phyloP scores from a whole-genome alignment of 2,113 vertebrate genomes.

The Brachyhypopomus occidentalis region DNA sequence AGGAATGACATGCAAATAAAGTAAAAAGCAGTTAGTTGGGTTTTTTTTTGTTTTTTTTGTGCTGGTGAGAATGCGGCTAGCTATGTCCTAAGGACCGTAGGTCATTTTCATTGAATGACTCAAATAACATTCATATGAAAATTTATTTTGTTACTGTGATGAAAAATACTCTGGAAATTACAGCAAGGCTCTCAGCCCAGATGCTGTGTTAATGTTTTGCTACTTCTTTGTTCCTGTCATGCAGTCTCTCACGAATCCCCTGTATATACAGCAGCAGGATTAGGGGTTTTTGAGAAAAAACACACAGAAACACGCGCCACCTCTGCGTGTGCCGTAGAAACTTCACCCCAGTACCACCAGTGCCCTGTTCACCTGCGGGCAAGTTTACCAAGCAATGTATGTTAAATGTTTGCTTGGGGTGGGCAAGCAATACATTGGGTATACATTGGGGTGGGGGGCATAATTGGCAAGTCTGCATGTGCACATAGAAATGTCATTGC shows the following conservation, averaged over 20 bases:
- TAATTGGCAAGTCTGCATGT: neutral
- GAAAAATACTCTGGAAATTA: neutral
- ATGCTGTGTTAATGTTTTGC: constrained; percentile 6
- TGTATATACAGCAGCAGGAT: neutral
- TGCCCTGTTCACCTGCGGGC: neutral
- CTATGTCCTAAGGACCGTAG: too few species aligned
- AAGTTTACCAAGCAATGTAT: constrained; percentile 21
- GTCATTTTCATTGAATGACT: neutral
- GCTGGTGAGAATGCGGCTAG: neutral
- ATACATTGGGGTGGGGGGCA: neutral
- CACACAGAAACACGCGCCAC: too few species aligned
- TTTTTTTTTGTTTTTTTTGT: neutral
- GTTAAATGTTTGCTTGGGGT: constrained; percentile 22
- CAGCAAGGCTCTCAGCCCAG: neutral
- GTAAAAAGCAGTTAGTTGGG: neutral
- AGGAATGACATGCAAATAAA: neutral
- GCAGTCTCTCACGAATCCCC: neutral
- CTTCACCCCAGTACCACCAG: neutral
- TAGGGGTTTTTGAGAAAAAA: neutral
- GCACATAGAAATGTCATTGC: constrained; percentile 13
- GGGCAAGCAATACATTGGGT: neutral
- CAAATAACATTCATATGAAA: neutral
- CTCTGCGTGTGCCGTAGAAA: too few species aligned
- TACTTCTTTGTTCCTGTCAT: neutral
- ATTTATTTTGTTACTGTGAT: neutral